Evolutionary conservation across 2,113 vertebrate species (phyloP).

Genomic region (Osmerus eperlanus): DNA sequence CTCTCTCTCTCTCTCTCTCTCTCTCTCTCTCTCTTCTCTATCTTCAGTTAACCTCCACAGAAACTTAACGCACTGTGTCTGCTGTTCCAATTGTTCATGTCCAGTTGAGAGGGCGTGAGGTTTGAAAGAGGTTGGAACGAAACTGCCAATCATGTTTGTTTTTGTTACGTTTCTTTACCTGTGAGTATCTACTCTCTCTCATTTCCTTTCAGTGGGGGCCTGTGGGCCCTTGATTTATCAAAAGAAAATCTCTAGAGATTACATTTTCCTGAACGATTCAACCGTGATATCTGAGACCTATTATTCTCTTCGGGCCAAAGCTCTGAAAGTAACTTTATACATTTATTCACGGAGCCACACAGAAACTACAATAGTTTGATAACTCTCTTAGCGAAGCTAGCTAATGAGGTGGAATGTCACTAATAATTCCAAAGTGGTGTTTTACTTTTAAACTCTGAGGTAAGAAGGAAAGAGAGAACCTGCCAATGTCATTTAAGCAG

Average conservation of each 20-base stretch:
- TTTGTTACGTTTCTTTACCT: slow-evolving; percentile 35
- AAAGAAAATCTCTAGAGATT: slow-evolving; percentile 19
- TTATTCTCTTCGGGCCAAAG: neutral
- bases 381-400: neutral
- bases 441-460: neutral
- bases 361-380: slow-evolving; percentile 12
- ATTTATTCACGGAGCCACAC: neutral
- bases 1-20: slow-evolving; percentile 31
- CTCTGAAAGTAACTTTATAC: slow-evolving; percentile 2
- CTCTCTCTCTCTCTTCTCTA: neutral
- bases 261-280: neutral
- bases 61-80: slow-evolving; percentile 35
- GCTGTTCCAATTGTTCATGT: slow-evolving; percentile 51
- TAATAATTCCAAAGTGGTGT: slow-evolving; percentile 30
- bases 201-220: slow-evolving; percentile 7
- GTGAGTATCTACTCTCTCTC: slow-evolving; percentile 50
- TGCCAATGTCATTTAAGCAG: slow-evolving; percentile 26
- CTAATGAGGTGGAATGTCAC: slow-evolving; percentile 19
- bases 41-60: slow-evolving; percentile 52
- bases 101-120: slow-evolving; percentile 19
- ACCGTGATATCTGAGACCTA: neutral
- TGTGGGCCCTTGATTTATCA: slow-evolving; percentile 28
- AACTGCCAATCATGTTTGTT: slow-evolving; percentile 60
- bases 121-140: slow-evolving; percentile 60
- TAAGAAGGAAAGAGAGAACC: slow-evolving; percentile 3